A percentile compares a stretch with the other conserved stretches of the same genome.
These are phyloP conservation scores for Suricata suricatta DNA, from an alignment of 2,113 vertebrate species.

Conservation along the genomic window DNA sequence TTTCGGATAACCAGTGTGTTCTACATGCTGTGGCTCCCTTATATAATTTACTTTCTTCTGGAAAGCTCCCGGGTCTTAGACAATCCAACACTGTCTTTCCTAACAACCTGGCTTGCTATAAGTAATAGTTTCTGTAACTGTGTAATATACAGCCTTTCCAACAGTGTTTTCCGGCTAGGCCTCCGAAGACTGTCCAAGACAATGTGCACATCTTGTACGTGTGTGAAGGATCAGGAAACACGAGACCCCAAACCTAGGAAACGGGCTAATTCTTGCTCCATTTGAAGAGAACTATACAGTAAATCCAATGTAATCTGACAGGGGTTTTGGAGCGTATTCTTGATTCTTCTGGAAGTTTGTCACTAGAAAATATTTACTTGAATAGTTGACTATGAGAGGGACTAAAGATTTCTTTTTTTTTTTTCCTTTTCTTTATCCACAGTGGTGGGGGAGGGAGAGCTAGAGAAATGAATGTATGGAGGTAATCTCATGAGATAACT, in stretches of 20 bases:
- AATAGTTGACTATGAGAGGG: conserved; percentile 70
- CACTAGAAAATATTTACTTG: conserved; percentile 79
- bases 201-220: conserved; percentile 91
- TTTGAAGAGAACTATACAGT: conserved; percentile 82
- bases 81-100: conserved; percentile 94
- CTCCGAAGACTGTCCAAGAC: conserved; percentile 96
- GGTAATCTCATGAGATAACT: conserved; percentile 52
- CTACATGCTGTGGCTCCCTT: conserved; percentile 98
- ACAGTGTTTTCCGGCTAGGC: conserved; percentile 97
- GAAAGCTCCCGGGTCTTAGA: conserved; percentile 96
- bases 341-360: conserved; percentile 77
- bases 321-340: conserved; percentile 65
- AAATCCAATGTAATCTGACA: conserved; percentile 37
- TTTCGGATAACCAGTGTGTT: conserved; percentile 99
- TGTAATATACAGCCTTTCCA: conserved; percentile 99
- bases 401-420: conserved; percentile 52
- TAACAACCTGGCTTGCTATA: conserved; percentile 99
- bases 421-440: neutral
- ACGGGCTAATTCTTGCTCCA: conserved; percentile 97
- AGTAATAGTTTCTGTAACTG: conserved; percentile 99
- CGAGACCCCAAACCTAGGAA: conserved; percentile 94
- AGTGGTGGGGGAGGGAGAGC: conserved; percentile 47
- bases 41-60: conserved; percentile 98
- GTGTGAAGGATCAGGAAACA: conserved; percentile 90
- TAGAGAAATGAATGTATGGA: conserved; percentile 59